Conservation (phyloP, 2,888 invertebrate species). For the Mystacides longicornis region DNA sequence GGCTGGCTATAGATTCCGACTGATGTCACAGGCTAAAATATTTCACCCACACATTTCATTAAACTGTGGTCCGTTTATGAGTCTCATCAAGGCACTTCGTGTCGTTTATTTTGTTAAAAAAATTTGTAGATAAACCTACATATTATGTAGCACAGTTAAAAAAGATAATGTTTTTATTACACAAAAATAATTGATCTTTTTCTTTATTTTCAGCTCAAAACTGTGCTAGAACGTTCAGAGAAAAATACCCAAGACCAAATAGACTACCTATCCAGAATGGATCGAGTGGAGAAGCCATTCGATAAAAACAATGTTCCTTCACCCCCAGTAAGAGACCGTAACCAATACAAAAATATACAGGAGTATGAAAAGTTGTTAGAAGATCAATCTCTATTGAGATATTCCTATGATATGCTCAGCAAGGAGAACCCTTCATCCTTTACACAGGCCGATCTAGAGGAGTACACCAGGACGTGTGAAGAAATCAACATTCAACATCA, state of each 20-base stretch:
- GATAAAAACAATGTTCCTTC: conserved; percentile 50
- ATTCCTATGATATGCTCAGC: conserved; percentile 23
- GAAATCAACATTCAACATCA: conserved; percentile 54
- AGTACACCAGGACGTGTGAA: conserved; percentile 59
- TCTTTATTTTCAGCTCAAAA: conserved; percentile 50
- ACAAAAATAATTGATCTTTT: neutral
- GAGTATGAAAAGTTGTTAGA: conserved; percentile 23
- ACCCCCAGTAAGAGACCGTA: conserved; percentile 57
- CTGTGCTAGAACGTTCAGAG: conserved; percentile 62
- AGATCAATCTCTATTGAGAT: conserved; percentile 20
- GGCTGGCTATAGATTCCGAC: too few relatives aligned
- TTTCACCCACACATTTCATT: too few relatives aligned
- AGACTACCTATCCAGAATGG: conserved; percentile 46
- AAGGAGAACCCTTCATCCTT: conserved; percentile 30
- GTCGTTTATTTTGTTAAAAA: too few relatives aligned
- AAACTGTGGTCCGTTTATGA: too few relatives aligned
- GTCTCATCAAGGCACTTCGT: too few relatives aligned
- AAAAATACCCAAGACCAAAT: conserved; percentile 52
- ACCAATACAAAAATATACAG: conserved; percentile 43
- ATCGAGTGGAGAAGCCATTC: conserved; percentile 3
- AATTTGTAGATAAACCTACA: too few relatives aligned
- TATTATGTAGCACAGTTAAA: too few relatives aligned
- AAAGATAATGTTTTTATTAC: too few relatives aligned
- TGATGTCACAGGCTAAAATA: too few relatives aligned
- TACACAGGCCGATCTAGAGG: conserved; percentile 63